Conservation (phyloP, 2,797 vertebrate species). For the Thripadectes ignobilis region DNA sequence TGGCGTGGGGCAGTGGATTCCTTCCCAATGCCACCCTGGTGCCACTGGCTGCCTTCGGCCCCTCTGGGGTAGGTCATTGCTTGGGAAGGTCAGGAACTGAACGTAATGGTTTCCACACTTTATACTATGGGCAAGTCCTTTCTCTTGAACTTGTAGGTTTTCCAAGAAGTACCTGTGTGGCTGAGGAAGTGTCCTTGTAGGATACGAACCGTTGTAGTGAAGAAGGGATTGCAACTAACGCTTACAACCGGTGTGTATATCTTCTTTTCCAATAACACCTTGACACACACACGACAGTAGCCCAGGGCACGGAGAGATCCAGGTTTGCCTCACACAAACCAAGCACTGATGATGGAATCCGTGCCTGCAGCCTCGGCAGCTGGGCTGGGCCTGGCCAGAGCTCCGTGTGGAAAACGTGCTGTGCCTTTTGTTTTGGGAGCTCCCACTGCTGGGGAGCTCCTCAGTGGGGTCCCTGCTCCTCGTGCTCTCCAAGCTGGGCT, state of each 20-base stretch:
- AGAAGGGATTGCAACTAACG: constrained; percentile 80
- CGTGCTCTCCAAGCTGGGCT: background rate
- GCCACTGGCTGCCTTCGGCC: background rate
- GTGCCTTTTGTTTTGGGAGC: background rate
- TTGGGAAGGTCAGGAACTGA: constrained; percentile 54
- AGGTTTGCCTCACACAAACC: background rate
- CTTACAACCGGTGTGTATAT: constrained; percentile 78
- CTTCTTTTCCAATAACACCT: constrained; percentile 66
- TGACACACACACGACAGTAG: background rate
- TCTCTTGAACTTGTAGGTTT: constrained; percentile 83
- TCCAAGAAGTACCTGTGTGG: constrained; percentile 79
- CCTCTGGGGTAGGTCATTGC: constrained; percentile 17
- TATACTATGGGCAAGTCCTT: constrained; percentile 83
- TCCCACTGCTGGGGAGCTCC: rapidly evolving
- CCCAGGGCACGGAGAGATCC: background rate
- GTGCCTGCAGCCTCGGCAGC: rapidly evolving
- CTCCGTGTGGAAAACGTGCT: rapidly evolving
- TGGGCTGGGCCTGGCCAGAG: background rate
- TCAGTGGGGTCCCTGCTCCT: rapidly evolving
- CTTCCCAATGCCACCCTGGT: background rate
- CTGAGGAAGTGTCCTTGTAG: constrained; percentile 81
- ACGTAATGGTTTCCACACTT: constrained; percentile 61
- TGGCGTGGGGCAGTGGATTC: rapidly evolving
- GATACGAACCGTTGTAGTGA: constrained; percentile 77
- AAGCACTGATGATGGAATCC: background rate